Conservation (phyloP, 2,113 vertebrate genomes). For the Cacatua alba region DNA sequence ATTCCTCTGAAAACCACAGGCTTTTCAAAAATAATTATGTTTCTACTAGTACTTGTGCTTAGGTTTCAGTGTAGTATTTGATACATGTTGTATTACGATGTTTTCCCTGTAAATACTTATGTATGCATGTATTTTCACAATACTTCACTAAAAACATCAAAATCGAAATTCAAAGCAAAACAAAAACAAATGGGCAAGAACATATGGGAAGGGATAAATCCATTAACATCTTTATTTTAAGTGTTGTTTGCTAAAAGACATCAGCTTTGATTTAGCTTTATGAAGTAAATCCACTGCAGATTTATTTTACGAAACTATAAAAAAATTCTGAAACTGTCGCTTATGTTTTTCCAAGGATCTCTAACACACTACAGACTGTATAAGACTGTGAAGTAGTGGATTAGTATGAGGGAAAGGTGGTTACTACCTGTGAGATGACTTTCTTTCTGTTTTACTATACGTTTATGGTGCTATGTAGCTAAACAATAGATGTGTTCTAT, state of each 20-base stretch:
- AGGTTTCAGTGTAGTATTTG: neutral
- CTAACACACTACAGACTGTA: neutral
- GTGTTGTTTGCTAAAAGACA: neutral
- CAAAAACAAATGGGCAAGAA: neutral
- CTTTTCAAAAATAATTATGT: neutral
- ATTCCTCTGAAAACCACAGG: neutral
- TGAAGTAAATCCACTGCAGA: neutral
- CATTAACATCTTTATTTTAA: neutral
- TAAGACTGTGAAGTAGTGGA: neutral
- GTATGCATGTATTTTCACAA: neutral
- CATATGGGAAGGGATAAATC: neutral
- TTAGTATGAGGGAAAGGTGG: neutral
- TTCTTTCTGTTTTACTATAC: neutral
- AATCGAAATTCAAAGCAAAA: neutral
- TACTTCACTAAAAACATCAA: neutral
- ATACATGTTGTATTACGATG: neutral
- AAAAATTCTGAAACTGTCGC: neutral
- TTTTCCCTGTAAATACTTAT: neutral
- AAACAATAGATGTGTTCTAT: neutral
- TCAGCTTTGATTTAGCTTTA: slow-evolving; percentile 21
- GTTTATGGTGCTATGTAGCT: neutral
- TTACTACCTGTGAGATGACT: neutral
- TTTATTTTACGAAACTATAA: slow-evolving; percentile 4
- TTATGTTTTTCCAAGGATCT: neutral
- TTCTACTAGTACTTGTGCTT: neutral